These are phyloP conservation scores for Geotrypetes seraphini DNA, from an alignment of 2,797 vertebrate genomes.

Conservation along the genomic window DNA sequence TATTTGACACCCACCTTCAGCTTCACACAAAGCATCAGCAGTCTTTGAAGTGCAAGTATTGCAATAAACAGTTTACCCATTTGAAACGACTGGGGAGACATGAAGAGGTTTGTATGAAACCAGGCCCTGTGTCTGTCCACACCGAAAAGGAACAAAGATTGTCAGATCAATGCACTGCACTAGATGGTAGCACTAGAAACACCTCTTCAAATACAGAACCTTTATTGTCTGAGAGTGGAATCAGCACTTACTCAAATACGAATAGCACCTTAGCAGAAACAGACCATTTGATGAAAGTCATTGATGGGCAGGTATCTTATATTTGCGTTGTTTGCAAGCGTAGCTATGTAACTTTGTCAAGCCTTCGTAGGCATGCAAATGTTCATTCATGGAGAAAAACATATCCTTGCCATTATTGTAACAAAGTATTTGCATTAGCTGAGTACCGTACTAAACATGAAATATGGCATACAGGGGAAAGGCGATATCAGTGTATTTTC, in stretches of 20 bases:
- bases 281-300: constrained; percentile 61
- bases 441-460: constrained; percentile 97
- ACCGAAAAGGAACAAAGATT: constrained; percentile 43
- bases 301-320: constrained; percentile 73
- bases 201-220: constrained; percentile 28
- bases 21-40: constrained; percentile 77
- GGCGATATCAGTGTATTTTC: constrained; percentile 96
- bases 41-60: constrained; percentile 80
- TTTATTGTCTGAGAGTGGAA: constrained; percentile 40
- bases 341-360: constrained; percentile 88
- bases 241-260: constrained; percentile 41
- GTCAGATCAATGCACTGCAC: constrained; percentile 32
- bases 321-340: constrained; percentile 88
- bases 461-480: constrained; percentile 96
- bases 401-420: constrained; percentile 96
- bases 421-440: constrained; percentile 92
- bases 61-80: constrained; percentile 84
- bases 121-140: constrained; percentile 37
- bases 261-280: constrained; percentile 46
- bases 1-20: constrained; percentile 72
- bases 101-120: constrained; percentile 70
- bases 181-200: constrained; percentile 35
- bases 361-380: constrained; percentile 90
- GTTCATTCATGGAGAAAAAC: constrained; percentile 96
- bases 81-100: constrained; percentile 79